These are phyloP conservation scores for Mus spicilegus DNA, from an alignment of 2,113 vertebrate genomes.

Conservation along the genomic window DNA sequence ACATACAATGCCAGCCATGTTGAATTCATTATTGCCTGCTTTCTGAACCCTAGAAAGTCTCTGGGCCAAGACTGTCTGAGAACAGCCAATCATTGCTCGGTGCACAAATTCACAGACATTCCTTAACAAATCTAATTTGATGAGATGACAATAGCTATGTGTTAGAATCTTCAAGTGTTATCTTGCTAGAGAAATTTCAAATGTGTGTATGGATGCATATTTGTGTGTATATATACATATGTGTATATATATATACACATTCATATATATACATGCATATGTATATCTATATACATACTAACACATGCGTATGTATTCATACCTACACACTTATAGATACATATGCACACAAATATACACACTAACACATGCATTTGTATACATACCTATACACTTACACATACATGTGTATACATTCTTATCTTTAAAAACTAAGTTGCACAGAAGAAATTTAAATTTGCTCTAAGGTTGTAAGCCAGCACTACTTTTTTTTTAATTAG, in stretches of 20 bases:
- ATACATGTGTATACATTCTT: too few relatives aligned
- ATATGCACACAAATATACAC: too few relatives aligned
- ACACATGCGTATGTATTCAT: background rate
- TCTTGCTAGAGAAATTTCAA: background rate
- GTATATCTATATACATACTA: background rate
- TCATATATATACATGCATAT: background rate
- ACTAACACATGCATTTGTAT: too few relatives aligned
- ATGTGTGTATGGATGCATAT: background rate
- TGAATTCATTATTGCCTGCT: constrained; percentile 37
- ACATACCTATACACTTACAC: too few relatives aligned
- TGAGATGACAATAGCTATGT: background rate
- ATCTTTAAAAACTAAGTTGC: background rate
- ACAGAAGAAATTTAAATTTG: background rate
- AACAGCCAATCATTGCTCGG: background rate
- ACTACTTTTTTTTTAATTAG: too few relatives aligned
- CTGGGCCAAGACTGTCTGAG: background rate
- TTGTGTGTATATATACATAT: background rate
- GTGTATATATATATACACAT: background rate
- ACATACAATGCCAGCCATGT: constrained; percentile 9
- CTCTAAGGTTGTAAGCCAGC: background rate
- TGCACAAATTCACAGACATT: background rate
- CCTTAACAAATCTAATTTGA: constrained; percentile 2
- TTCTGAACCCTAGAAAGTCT: constrained; percentile 36
- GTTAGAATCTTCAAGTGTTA: background rate
- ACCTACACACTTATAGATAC: too few relatives aligned